Conservation (phyloP, 2,113 vertebrate species). For the Mastomys coucha region DNA sequence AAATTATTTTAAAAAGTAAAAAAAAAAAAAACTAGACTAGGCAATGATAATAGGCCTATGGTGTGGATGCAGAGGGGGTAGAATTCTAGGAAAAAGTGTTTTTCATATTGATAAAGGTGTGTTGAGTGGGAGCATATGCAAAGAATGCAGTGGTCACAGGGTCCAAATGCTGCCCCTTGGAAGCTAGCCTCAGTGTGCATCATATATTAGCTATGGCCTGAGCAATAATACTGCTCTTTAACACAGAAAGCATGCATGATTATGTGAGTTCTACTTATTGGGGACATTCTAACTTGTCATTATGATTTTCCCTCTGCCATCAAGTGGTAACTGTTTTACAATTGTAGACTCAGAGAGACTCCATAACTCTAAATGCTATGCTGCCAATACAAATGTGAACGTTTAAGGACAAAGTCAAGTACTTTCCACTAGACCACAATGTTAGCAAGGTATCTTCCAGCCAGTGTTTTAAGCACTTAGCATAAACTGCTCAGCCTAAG, state of each 20-base stretch:
- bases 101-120: neutral
- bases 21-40: neutral
- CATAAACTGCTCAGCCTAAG: neutral
- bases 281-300: neutral
- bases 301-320: neutral
- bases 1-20: too few relatives aligned
- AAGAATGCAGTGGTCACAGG: neutral
- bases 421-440: neutral
- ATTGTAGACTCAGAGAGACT: neutral
- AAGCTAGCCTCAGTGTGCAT: neutral
- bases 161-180: neutral
- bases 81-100: slow-evolving; percentile 15
- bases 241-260: neutral
- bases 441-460: neutral
- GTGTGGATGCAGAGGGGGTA: fast-evolving
- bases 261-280: slow-evolving; percentile 7
- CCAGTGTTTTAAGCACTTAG: slow-evolving; percentile 10
- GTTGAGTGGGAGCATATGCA: neutral
- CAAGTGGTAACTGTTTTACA: neutral
- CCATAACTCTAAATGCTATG: neutral
- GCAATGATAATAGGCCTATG: neutral
- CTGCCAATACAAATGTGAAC: neutral
- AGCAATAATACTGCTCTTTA: neutral
- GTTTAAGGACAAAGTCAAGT: neutral
- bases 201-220: neutral